A percentile compares a stretch with the other conserved stretches of the same genome.
Evolutionary conservation across 2,113 vertebrate species (phyloP).

Genomic region (Malurus melanocephalus): DNA sequence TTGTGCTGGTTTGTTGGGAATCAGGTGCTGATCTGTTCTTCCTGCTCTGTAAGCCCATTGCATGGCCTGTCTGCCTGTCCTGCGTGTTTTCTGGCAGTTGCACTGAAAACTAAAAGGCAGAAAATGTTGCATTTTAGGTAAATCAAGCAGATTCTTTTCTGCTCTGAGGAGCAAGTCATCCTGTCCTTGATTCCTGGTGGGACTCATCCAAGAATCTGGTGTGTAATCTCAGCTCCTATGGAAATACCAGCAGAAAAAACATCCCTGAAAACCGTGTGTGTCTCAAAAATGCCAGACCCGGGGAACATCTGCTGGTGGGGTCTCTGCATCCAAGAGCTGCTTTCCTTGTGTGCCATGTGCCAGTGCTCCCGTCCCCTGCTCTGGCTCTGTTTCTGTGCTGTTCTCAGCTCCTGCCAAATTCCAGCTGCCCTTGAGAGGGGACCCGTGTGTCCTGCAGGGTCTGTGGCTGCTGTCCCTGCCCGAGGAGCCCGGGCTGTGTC

Average conservation of each 20-base stretch:
- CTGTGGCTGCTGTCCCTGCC: fast-evolving
- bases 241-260: neutral
- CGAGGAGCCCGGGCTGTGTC: fast-evolving
- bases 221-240: neutral
- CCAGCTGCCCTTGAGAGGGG: fast-evolving
- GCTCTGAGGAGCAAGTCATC: neutral
- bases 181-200: neutral
- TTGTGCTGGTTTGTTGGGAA: neutral
- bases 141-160: neutral
- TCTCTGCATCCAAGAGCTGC: fast-evolving
- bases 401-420: fast-evolving
- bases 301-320: neutral
- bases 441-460: fast-evolving
- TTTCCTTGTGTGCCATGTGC: neutral
- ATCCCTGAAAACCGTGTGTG: fast-evolving
- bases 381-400: too few species aligned
- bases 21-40: neutral
- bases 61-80: fast-evolving
- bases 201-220: neutral
- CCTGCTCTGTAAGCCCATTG: fast-evolving
- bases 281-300: neutral
- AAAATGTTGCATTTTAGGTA: neutral
- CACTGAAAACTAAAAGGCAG: neutral
- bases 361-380: fast-evolving
- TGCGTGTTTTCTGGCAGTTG: neutral